Percentiles rank a stretch among this genome's conserved stretches.
Evolutionary conservation across 1,140 invertebrate genomes (phyloP).

Genomic region (Anadara kagoshimensis): DNA sequence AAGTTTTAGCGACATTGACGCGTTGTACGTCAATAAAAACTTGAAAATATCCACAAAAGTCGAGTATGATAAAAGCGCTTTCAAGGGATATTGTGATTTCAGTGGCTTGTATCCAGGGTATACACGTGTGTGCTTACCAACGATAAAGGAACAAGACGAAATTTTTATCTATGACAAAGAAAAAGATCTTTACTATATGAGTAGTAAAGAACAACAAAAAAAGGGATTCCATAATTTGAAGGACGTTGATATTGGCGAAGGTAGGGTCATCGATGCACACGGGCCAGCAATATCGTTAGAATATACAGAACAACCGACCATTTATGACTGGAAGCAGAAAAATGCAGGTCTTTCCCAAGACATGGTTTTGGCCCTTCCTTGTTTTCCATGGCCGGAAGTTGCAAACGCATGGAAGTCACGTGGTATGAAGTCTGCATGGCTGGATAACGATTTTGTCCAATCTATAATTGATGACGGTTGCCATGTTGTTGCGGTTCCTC

Average conservation of each 20-base stretch:
- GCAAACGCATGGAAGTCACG: constrained; percentile 26
- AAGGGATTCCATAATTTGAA: not conserved
- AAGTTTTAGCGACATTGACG: constrained; percentile 22
- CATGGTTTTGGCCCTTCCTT: constrained; percentile 19
- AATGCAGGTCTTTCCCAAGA: constrained; percentile 15
- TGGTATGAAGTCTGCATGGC: constrained; percentile 13
- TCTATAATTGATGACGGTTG: constrained; percentile 25
- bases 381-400: constrained; percentile 28
- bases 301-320: constrained; percentile 2
- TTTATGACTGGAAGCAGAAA: not conserved
- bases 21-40: constrained; percentile 1
- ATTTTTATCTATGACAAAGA: not conserved
- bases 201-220: not conserved
- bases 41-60: not conserved
- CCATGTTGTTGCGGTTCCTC: constrained; percentile 38
- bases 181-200: not conserved
- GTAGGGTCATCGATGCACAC: not conserved
- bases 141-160: not conserved
- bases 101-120: constrained; percentile 11
- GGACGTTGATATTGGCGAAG: not conserved
- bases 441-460: constrained; percentile 19
- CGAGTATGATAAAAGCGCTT: not conserved
- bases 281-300: constrained; percentile 37
- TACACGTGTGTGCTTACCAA: not conserved
- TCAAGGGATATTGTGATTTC: constrained; percentile 12